Conservation (phyloP, 2,797 vertebrate genomes). For the Parambassis ranga region DNA sequence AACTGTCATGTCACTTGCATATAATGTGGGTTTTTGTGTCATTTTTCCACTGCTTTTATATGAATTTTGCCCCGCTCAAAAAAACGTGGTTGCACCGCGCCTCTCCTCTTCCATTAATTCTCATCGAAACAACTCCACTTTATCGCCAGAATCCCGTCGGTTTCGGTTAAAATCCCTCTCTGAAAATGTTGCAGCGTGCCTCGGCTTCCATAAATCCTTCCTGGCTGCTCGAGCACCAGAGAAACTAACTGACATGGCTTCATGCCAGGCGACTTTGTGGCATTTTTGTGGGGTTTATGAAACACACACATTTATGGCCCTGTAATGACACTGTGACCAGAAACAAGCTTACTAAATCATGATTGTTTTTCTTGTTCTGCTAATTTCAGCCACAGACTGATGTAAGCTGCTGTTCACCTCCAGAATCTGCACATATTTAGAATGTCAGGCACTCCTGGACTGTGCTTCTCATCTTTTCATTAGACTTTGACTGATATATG, state of each 20-base stretch:
- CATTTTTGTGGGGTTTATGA: slow-evolving; percentile 40
- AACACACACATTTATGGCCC: slow-evolving; percentile 39
- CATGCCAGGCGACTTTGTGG: slow-evolving; percentile 37
- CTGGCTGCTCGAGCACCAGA: slow-evolving; percentile 12
- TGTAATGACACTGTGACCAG: slow-evolving; percentile 47
- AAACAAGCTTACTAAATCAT: slow-evolving; percentile 55
- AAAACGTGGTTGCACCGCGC: slow-evolving; percentile 4
- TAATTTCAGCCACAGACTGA: slow-evolving; percentile 48
- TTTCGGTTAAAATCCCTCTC: slow-evolving; percentile 22
- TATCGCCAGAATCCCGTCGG: slow-evolving; percentile 36
- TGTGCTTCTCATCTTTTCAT: no score
- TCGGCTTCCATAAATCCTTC: slow-evolving; percentile 46
- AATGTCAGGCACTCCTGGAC: no score
- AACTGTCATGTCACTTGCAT: background rate
- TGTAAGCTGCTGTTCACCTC: slow-evolving; percentile 44
- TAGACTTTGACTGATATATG: no score
- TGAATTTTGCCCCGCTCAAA: slow-evolving; percentile 7
- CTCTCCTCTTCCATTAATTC: slow-evolving; percentile 19
- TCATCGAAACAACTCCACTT: slow-evolving; percentile 21
- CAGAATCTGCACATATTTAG: slow-evolving; percentile 27
- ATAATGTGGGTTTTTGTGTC: slow-evolving; percentile 8
- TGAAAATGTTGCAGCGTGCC: slow-evolving; percentile 26
- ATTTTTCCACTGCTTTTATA: slow-evolving; percentile 11
- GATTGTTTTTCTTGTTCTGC: slow-evolving; percentile 55
- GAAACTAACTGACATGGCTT: slow-evolving; percentile 37